Evolutionary conservation across 2,113 vertebrate genomes (phyloP), one percentile per base, ranked within the genome.

Genomic region (Hippocampus comes): DNA sequence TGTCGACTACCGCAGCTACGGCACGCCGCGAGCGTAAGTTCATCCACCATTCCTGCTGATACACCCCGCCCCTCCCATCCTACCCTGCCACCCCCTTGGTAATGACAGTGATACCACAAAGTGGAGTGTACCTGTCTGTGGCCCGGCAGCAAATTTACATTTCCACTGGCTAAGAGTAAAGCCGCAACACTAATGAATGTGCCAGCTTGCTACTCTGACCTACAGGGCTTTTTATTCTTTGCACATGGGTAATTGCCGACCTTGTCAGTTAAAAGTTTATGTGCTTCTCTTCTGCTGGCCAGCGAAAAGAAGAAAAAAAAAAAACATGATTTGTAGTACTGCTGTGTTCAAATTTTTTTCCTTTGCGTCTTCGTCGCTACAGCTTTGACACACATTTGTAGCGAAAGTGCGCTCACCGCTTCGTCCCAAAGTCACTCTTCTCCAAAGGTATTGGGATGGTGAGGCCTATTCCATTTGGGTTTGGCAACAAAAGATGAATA

Each of bases 1-100:
- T 81, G 95, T 99, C 78, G 97, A 99, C 93, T 97, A 98, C 83
- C 93, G 94, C 86, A 96, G 97, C 92, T 99, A 99, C 8, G 97
- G 97, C 86, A 98, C 97, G 68, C 88, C 94, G 78, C 94, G 93
- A 87, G 95, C 90, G 97, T 99, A 92, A 98, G 97, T 98, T 90
- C 89, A 27, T 12, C n/a, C 3, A 18, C 51, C 4, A 5, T 7
- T 53, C 6, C 3, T 8, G 51, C 51, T 1, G 21, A 6, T 4
- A 57, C 12, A 66, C 49, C 48, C 65, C 70, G 48, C 72, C 55
- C 68, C 30, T 77, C 72, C 56, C 66, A 78, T 46, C 43, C 25
- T 61, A 68, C 61, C 5, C 15, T 15, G 48, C 15, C 15, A 63
- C 57, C 68, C 34, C 34, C 5, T 77, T 73, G 75, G 73, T 89